Evolutionary conservation across 2,888 invertebrate genomes (phyloP).

Genomic region (Lucinisca nassula): DNA sequence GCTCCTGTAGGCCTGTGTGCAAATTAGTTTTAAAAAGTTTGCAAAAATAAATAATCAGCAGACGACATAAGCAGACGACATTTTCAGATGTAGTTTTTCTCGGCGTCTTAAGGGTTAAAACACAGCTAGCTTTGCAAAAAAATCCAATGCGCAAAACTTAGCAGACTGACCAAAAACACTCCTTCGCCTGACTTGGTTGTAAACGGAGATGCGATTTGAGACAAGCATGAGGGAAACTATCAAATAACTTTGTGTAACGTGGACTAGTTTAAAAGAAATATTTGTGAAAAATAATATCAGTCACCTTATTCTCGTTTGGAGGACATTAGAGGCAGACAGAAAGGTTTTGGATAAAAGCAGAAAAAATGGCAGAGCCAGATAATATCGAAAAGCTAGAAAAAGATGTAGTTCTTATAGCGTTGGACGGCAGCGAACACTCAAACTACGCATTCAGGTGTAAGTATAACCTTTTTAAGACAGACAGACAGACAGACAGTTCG

Average conservation of each 20-base stretch:
- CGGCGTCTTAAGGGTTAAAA: no score
- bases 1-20: no score
- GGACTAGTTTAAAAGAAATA: neutral
- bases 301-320: neutral
- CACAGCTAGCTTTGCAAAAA: no score
- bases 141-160: no score
- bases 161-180: no score
- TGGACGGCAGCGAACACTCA: conserved; percentile 72
- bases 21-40: no score
- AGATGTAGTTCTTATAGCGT: conserved; percentile 62
- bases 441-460: conserved; percentile 72
- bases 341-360: neutral
- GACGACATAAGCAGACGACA: no score
- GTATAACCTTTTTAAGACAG: conserved; percentile 29
- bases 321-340: neutral
- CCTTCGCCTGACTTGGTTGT: neutral
- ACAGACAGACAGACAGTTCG: no score
- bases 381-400: neutral
- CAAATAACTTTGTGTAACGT: neutral
- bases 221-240: neutral
- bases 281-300: neutral
- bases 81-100: no score
- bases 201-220: neutral
- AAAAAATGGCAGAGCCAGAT: neutral
- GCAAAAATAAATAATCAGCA: no score